Evolutionary conservation across 2,113 vertebrate species (phyloP).

Genomic region (Aphyosemion australe): DNA sequence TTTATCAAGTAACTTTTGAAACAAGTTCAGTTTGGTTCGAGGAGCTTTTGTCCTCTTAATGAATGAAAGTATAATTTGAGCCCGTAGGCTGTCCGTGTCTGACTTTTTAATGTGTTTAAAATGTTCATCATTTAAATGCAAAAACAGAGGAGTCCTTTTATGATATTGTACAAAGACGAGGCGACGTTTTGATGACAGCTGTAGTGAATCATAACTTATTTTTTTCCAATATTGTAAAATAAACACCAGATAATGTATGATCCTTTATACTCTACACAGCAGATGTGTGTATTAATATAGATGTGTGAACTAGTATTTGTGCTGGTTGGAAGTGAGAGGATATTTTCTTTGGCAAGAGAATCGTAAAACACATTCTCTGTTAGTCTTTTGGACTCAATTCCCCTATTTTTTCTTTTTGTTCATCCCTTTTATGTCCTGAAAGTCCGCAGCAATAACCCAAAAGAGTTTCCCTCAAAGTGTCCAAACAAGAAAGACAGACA

Average conservation of each 20-base stretch:
- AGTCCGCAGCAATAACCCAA: conserved; percentile 11
- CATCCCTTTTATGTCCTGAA: conserved; percentile 3
- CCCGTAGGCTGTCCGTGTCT: no score
- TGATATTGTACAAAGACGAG: background rate
- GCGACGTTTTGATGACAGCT: background rate
- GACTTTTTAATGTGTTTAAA: no score
- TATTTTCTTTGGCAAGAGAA: background rate
- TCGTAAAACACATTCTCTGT: background rate
- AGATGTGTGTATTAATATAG: conserved; percentile 5
- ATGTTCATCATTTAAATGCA: no score
- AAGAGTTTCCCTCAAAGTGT: conserved; percentile 14
- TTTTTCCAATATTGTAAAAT: background rate
- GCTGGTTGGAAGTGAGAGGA: background rate
- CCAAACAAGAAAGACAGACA: conserved; percentile 8
- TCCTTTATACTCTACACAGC: conserved; percentile 5
- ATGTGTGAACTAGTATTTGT: conserved; percentile 9
- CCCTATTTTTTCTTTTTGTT: background rate
- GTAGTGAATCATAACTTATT: background rate
- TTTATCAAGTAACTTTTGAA: no score
- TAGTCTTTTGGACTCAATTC: conserved; percentile 7
- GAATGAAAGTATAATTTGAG: no score
- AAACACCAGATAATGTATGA: conserved; percentile 1
- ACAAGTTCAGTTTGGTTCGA: no score
- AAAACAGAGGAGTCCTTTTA: no score
- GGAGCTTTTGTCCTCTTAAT: no score